These are phyloP conservation scores for Odocoileus hemionus DNA, from an alignment of 2,113 vertebrate species.

Conservation along the genomic window DNA sequence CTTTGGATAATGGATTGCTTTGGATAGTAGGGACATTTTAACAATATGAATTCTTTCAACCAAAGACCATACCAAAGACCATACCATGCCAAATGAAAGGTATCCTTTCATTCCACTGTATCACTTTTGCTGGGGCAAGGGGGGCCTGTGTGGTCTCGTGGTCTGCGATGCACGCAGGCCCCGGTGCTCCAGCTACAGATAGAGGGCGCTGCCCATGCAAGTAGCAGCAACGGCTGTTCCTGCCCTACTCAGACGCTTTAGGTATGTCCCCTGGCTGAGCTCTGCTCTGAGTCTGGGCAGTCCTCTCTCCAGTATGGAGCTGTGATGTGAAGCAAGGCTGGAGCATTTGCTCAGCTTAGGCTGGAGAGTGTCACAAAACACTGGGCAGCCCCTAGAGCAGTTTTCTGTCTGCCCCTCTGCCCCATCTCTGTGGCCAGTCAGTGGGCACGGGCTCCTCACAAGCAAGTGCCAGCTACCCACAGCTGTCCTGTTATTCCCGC, in stretches of 20 bases:
- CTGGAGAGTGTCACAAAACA: too few species aligned
- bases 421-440: neutral
- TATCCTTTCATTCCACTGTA: neutral
- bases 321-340: neutral
- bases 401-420: fast-evolving
- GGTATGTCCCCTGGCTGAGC: fast-evolving
- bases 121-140: neutral
- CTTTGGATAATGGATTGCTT: neutral
- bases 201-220: neutral
- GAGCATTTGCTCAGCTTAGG: too few species aligned
- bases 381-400: neutral
- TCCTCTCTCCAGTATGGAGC: neutral
- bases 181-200: fast-evolving
- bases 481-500: neutral
- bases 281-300: neutral
- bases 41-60: neutral
- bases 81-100: too few species aligned
- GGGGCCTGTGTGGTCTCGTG: neutral
- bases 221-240: neutral
- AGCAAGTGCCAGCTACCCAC: neutral
- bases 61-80: neutral
- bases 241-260: neutral
- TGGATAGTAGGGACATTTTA: neutral
- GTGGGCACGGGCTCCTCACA: fast-evolving
- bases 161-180: too few species aligned